Conservation (phyloP, 1,140 invertebrate species). For the Drosophila takahashii region DNA sequence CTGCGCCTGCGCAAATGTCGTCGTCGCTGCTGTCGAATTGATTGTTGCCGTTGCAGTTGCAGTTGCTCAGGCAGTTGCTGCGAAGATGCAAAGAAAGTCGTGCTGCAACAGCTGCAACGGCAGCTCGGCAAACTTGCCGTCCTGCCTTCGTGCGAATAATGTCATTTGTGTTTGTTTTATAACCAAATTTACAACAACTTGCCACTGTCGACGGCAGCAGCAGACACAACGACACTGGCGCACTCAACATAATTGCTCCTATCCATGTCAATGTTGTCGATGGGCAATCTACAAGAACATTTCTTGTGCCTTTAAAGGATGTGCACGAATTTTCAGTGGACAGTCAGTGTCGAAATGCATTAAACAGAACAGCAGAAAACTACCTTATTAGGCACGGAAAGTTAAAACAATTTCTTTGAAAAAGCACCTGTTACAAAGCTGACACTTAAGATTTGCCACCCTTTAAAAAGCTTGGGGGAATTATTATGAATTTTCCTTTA, state of each 20-base stretch:
- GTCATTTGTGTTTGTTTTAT: conserved; percentile 82
- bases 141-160: conserved; percentile 80
- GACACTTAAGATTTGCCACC: not conserved
- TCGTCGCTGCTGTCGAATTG: conserved; percentile 70
- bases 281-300: conserved; percentile 13
- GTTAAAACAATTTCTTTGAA: conserved; percentile 30
- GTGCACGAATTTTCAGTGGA: not conserved
- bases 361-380: conserved; percentile 5
- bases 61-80: conserved; percentile 22
- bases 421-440: conserved; percentile 54
- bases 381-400: not conserved
- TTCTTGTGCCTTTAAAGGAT: not conserved
- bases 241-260: conserved; percentile 50
- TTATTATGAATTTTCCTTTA: not conserved
- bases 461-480: not conserved
- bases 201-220: conserved; percentile 32
- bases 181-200: conserved; percentile 76
- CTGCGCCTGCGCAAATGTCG: conserved; percentile 69
- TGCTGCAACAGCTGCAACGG: conserved; percentile 73
- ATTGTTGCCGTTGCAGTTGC: conserved; percentile 46
- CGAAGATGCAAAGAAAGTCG: conserved; percentile 70
- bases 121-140: conserved; percentile 45
- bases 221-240: conserved; percentile 25
- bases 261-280: conserved; percentile 17
- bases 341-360: not conserved